phyloP scores from a whole-genome alignment of 30 jellyfish, hydroid and myxozoan genomes.

The Turritopsis rubra region DNA sequence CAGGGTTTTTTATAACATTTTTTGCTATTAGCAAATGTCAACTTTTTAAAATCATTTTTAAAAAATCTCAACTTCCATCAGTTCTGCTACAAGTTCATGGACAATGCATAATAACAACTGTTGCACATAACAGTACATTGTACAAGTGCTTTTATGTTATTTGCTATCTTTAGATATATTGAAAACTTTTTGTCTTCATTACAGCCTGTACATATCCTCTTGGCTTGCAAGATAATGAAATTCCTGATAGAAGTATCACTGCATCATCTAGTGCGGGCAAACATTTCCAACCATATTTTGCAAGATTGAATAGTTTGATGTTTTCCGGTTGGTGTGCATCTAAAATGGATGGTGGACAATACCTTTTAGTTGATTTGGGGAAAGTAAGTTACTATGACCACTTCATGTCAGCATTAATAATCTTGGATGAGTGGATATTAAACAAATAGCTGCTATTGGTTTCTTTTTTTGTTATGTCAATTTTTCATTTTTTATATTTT shows the following conservation, averaged over 20 bases:
- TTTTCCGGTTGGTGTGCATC: conserved; percentile 91
- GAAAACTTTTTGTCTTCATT: neutral
- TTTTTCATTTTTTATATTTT: neutral
- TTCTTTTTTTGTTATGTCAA: neutral
- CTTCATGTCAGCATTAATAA: too few relatives aligned
- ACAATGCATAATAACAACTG: too few relatives aligned
- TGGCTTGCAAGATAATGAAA: conserved; percentile 78
- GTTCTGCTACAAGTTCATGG: too few relatives aligned
- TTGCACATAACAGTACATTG: too few relatives aligned
- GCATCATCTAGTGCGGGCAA: conserved; percentile 78
- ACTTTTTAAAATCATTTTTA: too few relatives aligned
- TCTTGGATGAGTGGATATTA: too few relatives aligned
- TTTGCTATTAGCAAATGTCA: too few relatives aligned
- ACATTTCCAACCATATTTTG: conserved; percentile 59
- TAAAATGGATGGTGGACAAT: conserved; percentile 43
- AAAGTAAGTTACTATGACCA: conserved; percentile 11
- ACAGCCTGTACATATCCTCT: conserved; percentile 81
- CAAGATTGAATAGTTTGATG: conserved; percentile 38
- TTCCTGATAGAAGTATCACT: conserved; percentile 51
- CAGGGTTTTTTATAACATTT: too few relatives aligned
- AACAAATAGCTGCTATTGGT: neutral
- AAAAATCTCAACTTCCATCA: too few relatives aligned
- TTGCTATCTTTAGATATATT: neutral
- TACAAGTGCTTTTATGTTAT: too few relatives aligned
- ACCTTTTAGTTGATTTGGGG: conserved; percentile 61